phyloP scores from a whole-genome alignment of 2,888 invertebrate species.

The Caenorhabditis imperialis region DNA sequence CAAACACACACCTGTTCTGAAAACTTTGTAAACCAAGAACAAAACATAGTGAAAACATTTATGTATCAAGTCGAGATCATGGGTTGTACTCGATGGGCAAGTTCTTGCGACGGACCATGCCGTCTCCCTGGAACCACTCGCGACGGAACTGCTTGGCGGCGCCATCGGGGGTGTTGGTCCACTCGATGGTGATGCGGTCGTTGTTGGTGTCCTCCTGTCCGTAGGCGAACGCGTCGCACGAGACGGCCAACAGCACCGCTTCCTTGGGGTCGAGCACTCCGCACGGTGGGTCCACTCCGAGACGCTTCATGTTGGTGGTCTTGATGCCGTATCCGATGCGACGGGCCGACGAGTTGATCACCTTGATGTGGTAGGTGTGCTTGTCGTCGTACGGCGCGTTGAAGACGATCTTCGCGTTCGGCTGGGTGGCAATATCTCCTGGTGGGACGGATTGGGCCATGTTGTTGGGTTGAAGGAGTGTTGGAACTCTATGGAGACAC shows the following conservation, averaged over 20 bases:
- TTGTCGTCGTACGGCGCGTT: conserved; percentile 73
- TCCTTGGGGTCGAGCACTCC: conserved; percentile 75
- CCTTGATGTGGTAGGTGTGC: conserved; percentile 68
- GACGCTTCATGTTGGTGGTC: conserved; percentile 73
- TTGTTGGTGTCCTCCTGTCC: conserved; percentile 68
- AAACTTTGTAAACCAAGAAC: no score
- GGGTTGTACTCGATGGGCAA: conserved; percentile 59
- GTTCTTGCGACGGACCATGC: conserved; percentile 68
- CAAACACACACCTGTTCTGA: no score
- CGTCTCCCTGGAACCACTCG: conserved; percentile 72
- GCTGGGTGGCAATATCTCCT: conserved; percentile 68
- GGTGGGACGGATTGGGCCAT: conserved; percentile 70
- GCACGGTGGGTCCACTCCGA: conserved; percentile 70
- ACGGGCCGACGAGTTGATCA: conserved; percentile 60
- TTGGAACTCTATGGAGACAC: no score
- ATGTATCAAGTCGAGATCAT: no score
- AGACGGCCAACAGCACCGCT: conserved; percentile 69
- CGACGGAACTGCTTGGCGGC: conserved; percentile 69
- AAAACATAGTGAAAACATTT: no score
- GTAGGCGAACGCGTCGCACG: conserved; percentile 72
- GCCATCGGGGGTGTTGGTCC: conserved; percentile 68
- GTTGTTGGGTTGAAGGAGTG: no score
- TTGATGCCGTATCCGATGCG: conserved; percentile 75
- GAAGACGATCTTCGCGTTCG: conserved; percentile 70
- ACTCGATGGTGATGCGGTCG: conserved; percentile 71